Percentiles rank a stretch among this genome's conserved stretches.
These are phyloP conservation scores for Willowsia nigromaculata DNA, from an alignment of 2,888 invertebrate species.

Conservation along the genomic window DNA sequence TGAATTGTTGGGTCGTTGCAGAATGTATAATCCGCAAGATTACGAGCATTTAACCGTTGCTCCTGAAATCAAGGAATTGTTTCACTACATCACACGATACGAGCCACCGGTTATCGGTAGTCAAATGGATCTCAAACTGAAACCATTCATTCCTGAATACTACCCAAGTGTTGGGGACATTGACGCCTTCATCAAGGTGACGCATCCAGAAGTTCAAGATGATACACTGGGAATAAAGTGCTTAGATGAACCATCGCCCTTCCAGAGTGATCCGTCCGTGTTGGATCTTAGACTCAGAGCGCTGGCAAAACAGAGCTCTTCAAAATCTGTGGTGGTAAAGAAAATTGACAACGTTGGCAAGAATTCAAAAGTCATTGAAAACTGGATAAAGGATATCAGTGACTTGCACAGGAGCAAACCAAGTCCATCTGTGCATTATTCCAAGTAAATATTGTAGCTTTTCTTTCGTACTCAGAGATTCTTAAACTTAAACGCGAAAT, in stretches of 20 bases:
- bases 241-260: slow-evolving; percentile 96
- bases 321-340: slow-evolving; percentile 81
- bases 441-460: slow-evolving; percentile 83
- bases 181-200: slow-evolving; percentile 93
- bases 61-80: slow-evolving; percentile 93
- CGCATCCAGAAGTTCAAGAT: slow-evolving; percentile 86
- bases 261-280: slow-evolving; percentile 97
- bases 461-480: background rate
- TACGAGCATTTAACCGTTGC: slow-evolving; percentile 91
- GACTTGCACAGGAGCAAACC: slow-evolving; percentile 95
- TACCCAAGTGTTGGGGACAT: slow-evolving; percentile 99
- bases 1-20: too few species aligned
- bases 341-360: slow-evolving; percentile 85
- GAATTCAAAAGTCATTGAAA: slow-evolving; percentile 93
- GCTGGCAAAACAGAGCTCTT: slow-evolving; percentile 85
- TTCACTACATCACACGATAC: slow-evolving; percentile 95
- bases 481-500: background rate
- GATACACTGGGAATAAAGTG: slow-evolving; percentile 87
- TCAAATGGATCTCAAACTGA: slow-evolving; percentile 92
- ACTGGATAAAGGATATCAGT: slow-evolving; percentile 97
- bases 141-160: slow-evolving; percentile 97
- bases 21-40: slow-evolving; percentile 89
- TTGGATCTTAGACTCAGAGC: slow-evolving; percentile 93
- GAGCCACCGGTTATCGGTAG: slow-evolving; percentile 90
- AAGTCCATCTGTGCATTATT: slow-evolving; percentile 90